phyloP scores from a whole-genome alignment of 2,888 invertebrate genomes.

The Drosophila colorata region DNA sequence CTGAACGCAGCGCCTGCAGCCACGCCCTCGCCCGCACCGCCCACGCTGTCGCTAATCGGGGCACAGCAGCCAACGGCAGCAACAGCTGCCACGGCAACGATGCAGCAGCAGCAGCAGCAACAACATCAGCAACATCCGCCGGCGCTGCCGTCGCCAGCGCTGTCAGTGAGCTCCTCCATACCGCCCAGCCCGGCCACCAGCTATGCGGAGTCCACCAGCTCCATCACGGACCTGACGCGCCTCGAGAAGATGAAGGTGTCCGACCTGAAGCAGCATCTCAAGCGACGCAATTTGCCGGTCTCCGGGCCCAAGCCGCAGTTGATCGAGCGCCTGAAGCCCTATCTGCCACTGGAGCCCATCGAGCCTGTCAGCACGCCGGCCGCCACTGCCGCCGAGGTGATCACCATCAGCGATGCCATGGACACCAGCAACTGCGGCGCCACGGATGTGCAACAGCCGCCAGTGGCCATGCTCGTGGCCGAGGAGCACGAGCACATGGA shows the following conservation, averaged over 20 bases:
- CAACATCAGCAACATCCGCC: slow-evolving; percentile 78
- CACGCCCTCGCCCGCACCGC: slow-evolving; percentile 55
- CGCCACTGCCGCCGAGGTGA: slow-evolving; percentile 64
- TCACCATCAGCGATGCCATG: slow-evolving; percentile 74
- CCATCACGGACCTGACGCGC: slow-evolving; percentile 86
- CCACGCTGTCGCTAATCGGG: slow-evolving; percentile 76
- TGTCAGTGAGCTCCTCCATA: slow-evolving; percentile 85
- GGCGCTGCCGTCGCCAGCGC: slow-evolving; percentile 86
- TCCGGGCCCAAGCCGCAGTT: slow-evolving; percentile 98
- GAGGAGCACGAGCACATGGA: slow-evolving; percentile 85
- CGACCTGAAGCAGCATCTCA: slow-evolving; percentile 96
- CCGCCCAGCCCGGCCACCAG: slow-evolving; percentile 84
- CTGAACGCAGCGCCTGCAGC: slow-evolving; percentile 23
- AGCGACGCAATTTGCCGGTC: slow-evolving; percentile 96
- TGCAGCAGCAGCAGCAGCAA: slow-evolving; percentile 42
- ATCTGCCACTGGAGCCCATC: slow-evolving; percentile 86
- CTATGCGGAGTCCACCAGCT: slow-evolving; percentile 81
- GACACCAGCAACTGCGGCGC: slow-evolving; percentile 78
- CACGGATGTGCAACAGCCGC: slow-evolving; percentile 44
- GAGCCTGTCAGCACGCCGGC: slow-evolving; percentile 68
- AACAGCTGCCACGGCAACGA: slow-evolving; percentile 14
- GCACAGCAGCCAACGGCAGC: slow-evolving; percentile 54
- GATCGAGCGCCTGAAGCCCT: slow-evolving; percentile 95
- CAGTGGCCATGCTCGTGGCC: slow-evolving; percentile 75
- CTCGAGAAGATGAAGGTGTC: slow-evolving; percentile 98